Evolutionary conservation across 2,797 vertebrate species (phyloP), one percentile per base, ranked within the genome.

Genomic region (Coreius guichenoti): DNA sequence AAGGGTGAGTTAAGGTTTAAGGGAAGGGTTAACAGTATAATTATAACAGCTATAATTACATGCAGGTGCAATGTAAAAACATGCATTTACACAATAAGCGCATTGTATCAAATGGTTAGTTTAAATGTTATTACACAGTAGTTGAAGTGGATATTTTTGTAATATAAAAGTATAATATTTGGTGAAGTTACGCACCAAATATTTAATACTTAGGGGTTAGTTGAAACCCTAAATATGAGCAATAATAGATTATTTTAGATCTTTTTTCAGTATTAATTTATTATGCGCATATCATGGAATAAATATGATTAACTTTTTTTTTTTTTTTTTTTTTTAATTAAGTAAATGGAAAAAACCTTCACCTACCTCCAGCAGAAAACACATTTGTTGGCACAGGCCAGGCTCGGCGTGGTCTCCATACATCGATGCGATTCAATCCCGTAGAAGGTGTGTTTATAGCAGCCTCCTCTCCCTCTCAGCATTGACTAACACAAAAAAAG

Each of bases 381-480:
- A 17, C 98, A 99, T 87, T 99, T 99, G 93, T 99, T 99, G 1
- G 98, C 97, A 29, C 98, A 99, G 21, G 98, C 98, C 82, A 99
- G 94, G 89, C 98, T 99, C 0, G 97, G 98, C 0, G 98, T 99
- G 14, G 97, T 95, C 93, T 99, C 98, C 98, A 99, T 98, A 94
- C 98, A 99, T 26, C 97, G 96, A 86, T 99, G 98, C 79, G 97
- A 99, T 93, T 99, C 97, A 0, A 98, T 98, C 3, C 98, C 98
- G 0, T 99, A 99, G 90, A 99, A 99, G 0, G 96, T 97, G 92
- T 99, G 98, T 80, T 99, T 99, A 94, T 99, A 99, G 89, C 98
- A 99, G 65, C 98, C 98, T 80, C 97, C 98, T 89, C 98, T 93
- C 13, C 98, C 98, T 81, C 98, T 95, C 33, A 99, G 91, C 98